Conservation (phyloP, 92 coral and sea anemone species). For the Pocillopora meandrina region DNA sequence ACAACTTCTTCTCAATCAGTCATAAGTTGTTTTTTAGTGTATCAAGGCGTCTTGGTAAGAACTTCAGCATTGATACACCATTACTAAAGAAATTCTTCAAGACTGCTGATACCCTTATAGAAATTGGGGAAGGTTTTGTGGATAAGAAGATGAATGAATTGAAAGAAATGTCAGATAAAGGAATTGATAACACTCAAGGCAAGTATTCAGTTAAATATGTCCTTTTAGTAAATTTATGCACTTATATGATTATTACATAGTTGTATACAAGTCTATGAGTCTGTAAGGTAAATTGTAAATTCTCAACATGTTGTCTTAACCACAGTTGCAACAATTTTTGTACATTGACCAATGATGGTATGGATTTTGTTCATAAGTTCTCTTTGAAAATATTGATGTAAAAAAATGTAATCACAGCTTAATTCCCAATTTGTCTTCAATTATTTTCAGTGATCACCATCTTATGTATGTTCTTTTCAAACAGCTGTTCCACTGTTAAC, state of each 20-base stretch:
- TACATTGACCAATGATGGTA: no score
- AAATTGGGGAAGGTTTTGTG: conserved; percentile 49
- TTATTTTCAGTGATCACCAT: no score
- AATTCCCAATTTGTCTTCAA: no score
- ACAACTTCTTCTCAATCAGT: conserved; percentile 27
- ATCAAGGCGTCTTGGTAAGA: neutral
- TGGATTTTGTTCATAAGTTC: no score
- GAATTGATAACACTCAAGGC: conserved; percentile 27
- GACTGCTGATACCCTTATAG: conserved; percentile 33
- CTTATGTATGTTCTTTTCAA: neutral
- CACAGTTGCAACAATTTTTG: no score
- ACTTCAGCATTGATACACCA: conserved; percentile 37
- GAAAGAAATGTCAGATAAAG: conserved; percentile 26
- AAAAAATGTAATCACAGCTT: no score
- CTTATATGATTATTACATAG: no score
- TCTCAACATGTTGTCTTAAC: neutral
- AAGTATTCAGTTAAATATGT: neutral
- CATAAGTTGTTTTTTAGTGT: conserved; percentile 44
- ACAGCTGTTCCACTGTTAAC: conserved; percentile 51
- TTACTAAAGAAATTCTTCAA: conserved; percentile 45
- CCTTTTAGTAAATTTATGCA: no score
- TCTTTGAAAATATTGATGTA: no score
- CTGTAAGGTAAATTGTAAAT: neutral
- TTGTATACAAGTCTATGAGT: neutral
- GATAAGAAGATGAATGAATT: conserved; percentile 41